Base-by-base conservation (phyloP, 92 coral and sea anemone genomes). In the Meandrina meandrites region DNA sequence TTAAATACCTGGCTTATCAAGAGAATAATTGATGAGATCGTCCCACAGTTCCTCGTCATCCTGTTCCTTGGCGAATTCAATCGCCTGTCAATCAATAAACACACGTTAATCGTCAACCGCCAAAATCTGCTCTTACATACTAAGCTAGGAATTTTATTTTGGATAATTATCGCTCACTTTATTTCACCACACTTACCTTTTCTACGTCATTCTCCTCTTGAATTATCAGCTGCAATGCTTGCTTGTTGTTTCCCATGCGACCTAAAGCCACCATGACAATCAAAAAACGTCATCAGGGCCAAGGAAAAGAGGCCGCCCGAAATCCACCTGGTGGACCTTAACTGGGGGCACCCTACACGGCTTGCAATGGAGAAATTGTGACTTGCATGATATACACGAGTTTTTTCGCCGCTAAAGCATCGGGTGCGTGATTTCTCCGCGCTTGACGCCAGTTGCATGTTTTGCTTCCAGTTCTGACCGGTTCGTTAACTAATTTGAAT, bases 161-260 rank as follows among this genome's bases (percentile, higher is more conserved):
- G 31, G 53, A 62, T 62, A 79, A 32, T 13, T 42, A 37, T 22
- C 18, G 18, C 53, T 42, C 50, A 31, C 14, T 73, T 24, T 58
- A 22, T 35, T 85, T 60, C 60, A 22, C 7, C 0, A n/a, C 42
- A 40, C 58, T 21, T 79, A 95, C 99, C 98, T 97, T 93, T 64
- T 93, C 95, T 1, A 97, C 99, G 66, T 97, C 94, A 21, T 89
- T 85, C 79, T 95, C 93, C 51, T 97, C 98, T 80, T 97, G 96
- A 79, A 97, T 97, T 17, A 97, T 97, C 45, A 97, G 88, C 79
- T 95, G 99, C 54, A 97, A 89, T 22, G 99, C 99, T 78, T 97
- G 96, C 78, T 97, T 95, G 90, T 92, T 97, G 90, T 97, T 97
- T 34, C 99, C 99, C 99, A 97, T 97, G 9, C 99, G 99, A 86